Evolutionary conservation across 2,113 vertebrate genomes (phyloP).

Genomic region (Microtus ochrogaster): DNA sequence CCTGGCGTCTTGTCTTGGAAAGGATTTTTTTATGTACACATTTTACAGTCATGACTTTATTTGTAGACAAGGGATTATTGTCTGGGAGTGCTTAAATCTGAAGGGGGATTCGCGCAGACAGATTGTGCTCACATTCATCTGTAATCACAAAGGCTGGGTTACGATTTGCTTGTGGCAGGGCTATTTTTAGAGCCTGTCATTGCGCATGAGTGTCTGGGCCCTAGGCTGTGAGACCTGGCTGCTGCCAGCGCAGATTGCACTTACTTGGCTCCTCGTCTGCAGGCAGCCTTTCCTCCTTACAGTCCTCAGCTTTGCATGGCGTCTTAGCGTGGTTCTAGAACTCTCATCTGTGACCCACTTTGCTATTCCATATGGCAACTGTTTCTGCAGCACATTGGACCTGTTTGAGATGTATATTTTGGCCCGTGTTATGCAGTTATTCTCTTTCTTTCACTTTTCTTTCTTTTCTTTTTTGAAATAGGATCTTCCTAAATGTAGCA

Average conservation of each 20-base stretch:
- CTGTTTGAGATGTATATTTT: not conserved
- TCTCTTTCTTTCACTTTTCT: not conserved
- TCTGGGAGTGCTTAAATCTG: conserved; percentile 1
- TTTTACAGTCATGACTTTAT: conserved; percentile 15
- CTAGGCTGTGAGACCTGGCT: conserved; percentile 11
- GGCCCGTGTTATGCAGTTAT: not conserved
- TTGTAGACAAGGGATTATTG: not conserved
- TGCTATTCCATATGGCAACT: not conserved
- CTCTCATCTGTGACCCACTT: not conserved
- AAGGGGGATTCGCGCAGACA: not conserved
- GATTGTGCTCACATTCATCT: conserved; percentile 13
- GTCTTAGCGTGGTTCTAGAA: not conserved
- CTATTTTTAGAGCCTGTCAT: conserved; percentile 76
- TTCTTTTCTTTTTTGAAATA: not conserved
- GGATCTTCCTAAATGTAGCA: not conserved
- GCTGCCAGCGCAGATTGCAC: conserved; percentile 15
- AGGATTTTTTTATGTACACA: not conserved
- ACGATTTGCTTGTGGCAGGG: conserved; percentile 57
- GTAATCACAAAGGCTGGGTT: conserved; percentile 51
- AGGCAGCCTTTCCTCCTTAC: not conserved
- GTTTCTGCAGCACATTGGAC: not conserved
- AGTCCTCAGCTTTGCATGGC: not conserved
- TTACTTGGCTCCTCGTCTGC: not conserved
- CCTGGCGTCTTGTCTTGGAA: not conserved
- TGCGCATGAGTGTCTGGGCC: conserved; percentile 61